phyloP scores from a whole-genome alignment of 2,113 vertebrate species.

The Cichladusa arquata region DNA sequence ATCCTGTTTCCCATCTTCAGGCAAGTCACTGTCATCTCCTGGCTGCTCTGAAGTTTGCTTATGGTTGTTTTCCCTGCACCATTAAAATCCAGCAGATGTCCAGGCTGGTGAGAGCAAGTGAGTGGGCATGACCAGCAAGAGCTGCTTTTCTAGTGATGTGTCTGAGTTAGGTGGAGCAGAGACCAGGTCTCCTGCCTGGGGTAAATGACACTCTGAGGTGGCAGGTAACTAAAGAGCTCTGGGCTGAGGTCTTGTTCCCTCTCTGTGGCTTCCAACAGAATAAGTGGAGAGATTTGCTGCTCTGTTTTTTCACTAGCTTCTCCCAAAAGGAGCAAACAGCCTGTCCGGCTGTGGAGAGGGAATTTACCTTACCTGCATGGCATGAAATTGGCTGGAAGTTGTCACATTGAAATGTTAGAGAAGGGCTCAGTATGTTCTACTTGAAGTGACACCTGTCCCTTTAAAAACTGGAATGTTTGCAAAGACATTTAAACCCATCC shows the following conservation, averaged over 20 bases:
- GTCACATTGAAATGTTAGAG: neutral
- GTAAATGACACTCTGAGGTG: neutral
- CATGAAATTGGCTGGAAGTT: neutral
- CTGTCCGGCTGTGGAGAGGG: neutral
- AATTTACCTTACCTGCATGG: neutral
- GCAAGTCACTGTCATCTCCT: neutral
- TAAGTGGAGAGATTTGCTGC: neutral
- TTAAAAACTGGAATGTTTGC: neutral
- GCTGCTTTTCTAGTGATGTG: neutral
- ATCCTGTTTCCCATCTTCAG: neutral
- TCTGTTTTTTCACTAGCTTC: neutral
- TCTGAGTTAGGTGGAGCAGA: neutral
- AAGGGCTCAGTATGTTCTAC: neutral
- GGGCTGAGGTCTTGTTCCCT: accelerated
- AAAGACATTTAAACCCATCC: neutral
- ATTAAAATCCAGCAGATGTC: neutral
- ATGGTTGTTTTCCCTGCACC: neutral
- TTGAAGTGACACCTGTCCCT: neutral
- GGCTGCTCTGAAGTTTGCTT: neutral
- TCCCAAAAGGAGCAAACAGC: neutral
- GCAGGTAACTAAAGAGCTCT: accelerated
- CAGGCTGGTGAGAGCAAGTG: neutral
- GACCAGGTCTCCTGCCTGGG: neutral
- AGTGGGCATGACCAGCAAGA: neutral
- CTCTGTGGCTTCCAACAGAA: neutral